phyloP scores from a whole-genome alignment of 2,113 vertebrate species.

The Boulengerochromis microlepis region DNA sequence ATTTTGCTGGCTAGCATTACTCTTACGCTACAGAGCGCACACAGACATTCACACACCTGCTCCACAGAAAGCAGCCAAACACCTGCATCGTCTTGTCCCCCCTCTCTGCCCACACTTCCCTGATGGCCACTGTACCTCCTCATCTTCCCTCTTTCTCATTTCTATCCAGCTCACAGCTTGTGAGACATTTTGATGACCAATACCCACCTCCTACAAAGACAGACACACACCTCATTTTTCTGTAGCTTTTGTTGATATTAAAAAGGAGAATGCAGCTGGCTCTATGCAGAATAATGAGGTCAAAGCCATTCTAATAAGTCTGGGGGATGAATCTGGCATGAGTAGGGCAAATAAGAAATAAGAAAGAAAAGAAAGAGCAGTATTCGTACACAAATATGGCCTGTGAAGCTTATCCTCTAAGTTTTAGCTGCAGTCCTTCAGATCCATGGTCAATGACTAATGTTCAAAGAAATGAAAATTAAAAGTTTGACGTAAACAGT shows the following conservation, averaged over 20 bases:
- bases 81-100: slow-evolving; percentile 64
- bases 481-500: background rate
- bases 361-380: background rate
- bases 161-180: slow-evolving; percentile 56
- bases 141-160: slow-evolving; percentile 43
- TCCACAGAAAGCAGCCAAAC: slow-evolving; percentile 50
- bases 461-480: background rate
- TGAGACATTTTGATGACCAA: slow-evolving; percentile 60
- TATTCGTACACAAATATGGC: slow-evolving; percentile 33
- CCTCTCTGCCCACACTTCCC: slow-evolving; percentile 45
- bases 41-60: slow-evolving; percentile 52
- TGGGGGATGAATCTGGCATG: slow-evolving; percentile 38
- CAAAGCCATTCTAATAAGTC: slow-evolving; percentile 68
- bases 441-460: background rate
- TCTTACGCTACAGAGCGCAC: background rate
- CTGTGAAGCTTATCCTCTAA: background rate
- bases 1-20: slow-evolving; percentile 42
- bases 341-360: slow-evolving; percentile 32
- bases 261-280: slow-evolving; percentile 67
- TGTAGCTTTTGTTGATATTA: slow-evolving; percentile 68
- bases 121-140: slow-evolving; percentile 14
- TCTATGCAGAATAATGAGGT: slow-evolving; percentile 71
- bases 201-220: slow-evolving; percentile 4
- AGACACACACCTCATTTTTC: slow-evolving; percentile 2
- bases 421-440: background rate